Evolutionary conservation across 2,888 invertebrate species (phyloP).

Genomic region (Artemia sinica): DNA sequence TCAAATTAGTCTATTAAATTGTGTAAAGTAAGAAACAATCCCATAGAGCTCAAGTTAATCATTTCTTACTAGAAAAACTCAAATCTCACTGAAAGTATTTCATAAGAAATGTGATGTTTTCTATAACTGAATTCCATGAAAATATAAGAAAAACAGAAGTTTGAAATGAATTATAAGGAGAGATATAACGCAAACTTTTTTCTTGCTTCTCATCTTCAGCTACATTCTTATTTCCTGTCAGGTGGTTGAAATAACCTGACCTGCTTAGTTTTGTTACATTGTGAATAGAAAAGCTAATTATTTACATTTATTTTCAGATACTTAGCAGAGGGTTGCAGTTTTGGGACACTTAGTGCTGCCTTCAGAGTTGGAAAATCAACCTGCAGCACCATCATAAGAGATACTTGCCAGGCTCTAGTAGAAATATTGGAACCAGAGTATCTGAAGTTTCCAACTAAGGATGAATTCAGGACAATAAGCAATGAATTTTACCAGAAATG

Average conservation of each 20-base stretch:
- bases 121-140: no score
- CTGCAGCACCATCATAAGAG: neutral
- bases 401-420: neutral
- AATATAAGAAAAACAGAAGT: no score
- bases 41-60: no score
- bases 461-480: neutral
- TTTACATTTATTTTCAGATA: neutral
- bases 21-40: no score
- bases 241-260: neutral
- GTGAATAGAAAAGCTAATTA: neutral
- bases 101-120: no score
- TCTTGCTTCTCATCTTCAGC: no score
- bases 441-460: neutral
- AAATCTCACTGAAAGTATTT: no score
- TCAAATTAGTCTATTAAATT: no score
- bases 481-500: neutral
- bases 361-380: neutral
- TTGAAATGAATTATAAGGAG: no score
- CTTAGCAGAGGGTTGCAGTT: constrained; percentile 2
- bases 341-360: constrained; percentile 7
- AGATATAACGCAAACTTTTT: no score
- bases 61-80: no score
- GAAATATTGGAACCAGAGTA: neutral
- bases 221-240: neutral
- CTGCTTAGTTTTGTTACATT: neutral